phyloP scores from a whole-genome alignment of 2,113 vertebrate species.

The Macquaria ambigua region DNA sequence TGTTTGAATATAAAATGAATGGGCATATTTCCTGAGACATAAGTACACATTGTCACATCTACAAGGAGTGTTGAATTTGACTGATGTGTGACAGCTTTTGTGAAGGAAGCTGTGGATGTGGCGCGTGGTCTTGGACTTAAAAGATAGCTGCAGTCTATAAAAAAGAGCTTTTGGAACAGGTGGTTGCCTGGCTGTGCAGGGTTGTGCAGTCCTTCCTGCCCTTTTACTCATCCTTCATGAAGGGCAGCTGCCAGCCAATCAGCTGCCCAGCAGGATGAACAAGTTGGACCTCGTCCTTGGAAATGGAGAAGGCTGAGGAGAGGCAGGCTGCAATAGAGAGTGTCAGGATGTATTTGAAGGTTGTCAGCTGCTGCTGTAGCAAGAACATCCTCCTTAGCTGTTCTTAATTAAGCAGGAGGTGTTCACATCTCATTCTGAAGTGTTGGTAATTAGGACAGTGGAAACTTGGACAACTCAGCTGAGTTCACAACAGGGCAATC shows the following conservation, averaged over 20 bases:
- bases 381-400: slow-evolving; percentile 2
- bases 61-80: neutral
- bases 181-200: slow-evolving; percentile 50
- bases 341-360: slow-evolving; percentile 30
- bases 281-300: slow-evolving; percentile 54
- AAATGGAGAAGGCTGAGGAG: slow-evolving; percentile 33
- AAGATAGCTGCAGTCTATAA: slow-evolving; percentile 12
- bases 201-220: slow-evolving; percentile 37
- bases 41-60: neutral
- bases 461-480: slow-evolving; percentile 14
- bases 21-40: neutral
- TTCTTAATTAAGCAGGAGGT: slow-evolving; percentile 53
- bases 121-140: slow-evolving; percentile 2
- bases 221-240: slow-evolving; percentile 57
- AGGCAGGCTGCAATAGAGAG: neutral
- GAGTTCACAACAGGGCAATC: neutral
- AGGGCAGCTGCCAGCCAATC: slow-evolving; percentile 63
- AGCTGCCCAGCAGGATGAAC: slow-evolving; percentile 59
- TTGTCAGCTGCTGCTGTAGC: slow-evolving; percentile 35
- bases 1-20: neutral
- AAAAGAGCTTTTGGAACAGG: slow-evolving; percentile 18
- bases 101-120: neutral
- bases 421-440: slow-evolving; percentile 28
- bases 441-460: slow-evolving; percentile 21
- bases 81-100: neutral